Evolutionary conservation across 2,888 invertebrate genomes (phyloP).

Genomic region (Rotaria socialis): DNA sequence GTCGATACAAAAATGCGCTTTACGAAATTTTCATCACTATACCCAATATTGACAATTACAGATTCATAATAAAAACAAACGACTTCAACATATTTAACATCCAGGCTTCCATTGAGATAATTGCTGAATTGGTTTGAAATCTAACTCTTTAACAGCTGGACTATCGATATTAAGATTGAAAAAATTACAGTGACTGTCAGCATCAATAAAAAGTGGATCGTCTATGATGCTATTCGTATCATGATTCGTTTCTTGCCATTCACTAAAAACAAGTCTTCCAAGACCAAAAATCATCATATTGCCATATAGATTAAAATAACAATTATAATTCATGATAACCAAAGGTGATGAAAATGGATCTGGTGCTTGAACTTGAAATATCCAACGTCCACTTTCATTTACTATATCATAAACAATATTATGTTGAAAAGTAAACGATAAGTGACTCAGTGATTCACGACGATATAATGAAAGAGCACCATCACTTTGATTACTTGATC

Average conservation of each 20-base stretch:
- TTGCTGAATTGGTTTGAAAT: slow-evolving; percentile 7
- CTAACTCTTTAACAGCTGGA: background rate
- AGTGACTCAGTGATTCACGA: background rate
- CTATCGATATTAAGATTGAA: background rate
- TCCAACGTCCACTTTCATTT: background rate
- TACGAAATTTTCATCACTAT: too few relatives aligned
- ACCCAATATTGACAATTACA: too few relatives aligned
- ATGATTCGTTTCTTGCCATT: slow-evolving; percentile 27
- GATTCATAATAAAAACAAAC: too few relatives aligned
- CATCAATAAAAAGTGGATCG: background rate
- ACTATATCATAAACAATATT: slow-evolving; percentile 34
- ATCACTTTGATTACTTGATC: background rate
- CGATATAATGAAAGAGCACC: slow-evolving; percentile 3
- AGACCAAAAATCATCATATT: slow-evolving; percentile 22
- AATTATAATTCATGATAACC: background rate
- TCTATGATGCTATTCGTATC: background rate
- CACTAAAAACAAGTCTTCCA: slow-evolving; percentile 22
- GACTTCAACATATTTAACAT: background rate
- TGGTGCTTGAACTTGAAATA: slow-evolving; percentile 31
- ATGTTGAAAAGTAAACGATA: slow-evolving; percentile 8
- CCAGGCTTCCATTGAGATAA: background rate
- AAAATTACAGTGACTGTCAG: background rate
- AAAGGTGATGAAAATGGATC: slow-evolving; percentile 29
- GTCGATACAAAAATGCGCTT: too few relatives aligned
- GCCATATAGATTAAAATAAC: background rate